Conservation (phyloP, 2,797 vertebrate species). For the Eutrigla gurnardus region DNA sequence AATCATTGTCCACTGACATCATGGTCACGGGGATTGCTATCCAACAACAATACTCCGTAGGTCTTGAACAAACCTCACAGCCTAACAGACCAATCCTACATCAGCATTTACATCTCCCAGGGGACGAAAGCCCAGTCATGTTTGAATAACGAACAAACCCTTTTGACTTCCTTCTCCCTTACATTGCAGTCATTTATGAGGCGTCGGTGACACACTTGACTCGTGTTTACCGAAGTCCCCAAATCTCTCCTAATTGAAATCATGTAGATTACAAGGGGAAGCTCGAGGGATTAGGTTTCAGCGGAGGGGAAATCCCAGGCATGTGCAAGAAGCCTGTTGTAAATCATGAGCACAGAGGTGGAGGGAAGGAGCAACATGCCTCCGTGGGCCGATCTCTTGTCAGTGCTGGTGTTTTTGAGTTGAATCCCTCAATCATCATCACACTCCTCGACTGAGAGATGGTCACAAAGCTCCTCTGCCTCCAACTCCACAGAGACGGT, state of each 20-base stretch:
- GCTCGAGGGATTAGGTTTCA: conserved; percentile 64
- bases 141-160: conserved; percentile 58
- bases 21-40: conserved; percentile 65
- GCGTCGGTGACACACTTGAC: conserved; percentile 73
- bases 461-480: not conserved
- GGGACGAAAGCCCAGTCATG: conserved; percentile 50
- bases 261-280: conserved; percentile 70
- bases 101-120: conserved; percentile 63
- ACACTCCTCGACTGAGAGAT: conserved; percentile 64
- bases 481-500: conserved; percentile 5
- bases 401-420: conserved; percentile 42
- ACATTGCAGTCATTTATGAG: conserved; percentile 67
- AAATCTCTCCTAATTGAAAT: conserved; percentile 79
- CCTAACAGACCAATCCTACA: conserved; percentile 42
- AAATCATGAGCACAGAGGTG: conserved; percentile 59
- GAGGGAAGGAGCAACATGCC: conserved; percentile 40
- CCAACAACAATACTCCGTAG: conserved; percentile 67
- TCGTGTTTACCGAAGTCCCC: conserved; percentile 63
- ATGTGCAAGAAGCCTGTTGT: conserved; percentile 63
- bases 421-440: conserved; percentile 50
- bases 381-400: conserved; percentile 44
- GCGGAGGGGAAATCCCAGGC: conserved; percentile 65
- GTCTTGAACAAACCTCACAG: conserved; percentile 53
- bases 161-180: conserved; percentile 45
- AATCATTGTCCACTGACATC: conserved; percentile 80